Evolutionary conservation across 2,113 vertebrate species (phyloP).

Genomic region (Catharus minimus): DNA sequence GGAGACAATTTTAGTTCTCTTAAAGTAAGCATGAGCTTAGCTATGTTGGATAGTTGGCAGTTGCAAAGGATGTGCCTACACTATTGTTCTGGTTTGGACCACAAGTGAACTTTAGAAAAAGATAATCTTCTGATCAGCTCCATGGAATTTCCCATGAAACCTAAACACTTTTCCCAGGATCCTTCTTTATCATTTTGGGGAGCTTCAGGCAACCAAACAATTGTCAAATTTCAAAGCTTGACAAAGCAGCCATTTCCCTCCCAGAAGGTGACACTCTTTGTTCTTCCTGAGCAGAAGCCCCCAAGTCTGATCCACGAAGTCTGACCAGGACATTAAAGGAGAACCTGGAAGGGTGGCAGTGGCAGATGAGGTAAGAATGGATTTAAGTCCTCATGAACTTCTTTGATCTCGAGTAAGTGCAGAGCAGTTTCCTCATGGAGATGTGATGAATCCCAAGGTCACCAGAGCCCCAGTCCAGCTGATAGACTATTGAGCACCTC

Average conservation of each 20-base stretch:
- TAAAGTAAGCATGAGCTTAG: neutral
- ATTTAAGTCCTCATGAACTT: neutral
- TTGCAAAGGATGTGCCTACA: neutral
- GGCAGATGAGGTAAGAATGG: neutral
- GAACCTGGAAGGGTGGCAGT: neutral
- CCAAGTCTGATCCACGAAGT: neutral
- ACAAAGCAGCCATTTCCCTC: neutral
- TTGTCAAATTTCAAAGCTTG: neutral
- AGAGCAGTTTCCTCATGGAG: neutral
- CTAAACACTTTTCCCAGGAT: neutral
- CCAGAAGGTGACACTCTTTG: neutral
- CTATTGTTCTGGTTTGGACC: neutral
- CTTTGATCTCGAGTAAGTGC: fast-evolving
- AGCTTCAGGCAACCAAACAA: neutral
- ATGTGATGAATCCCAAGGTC: neutral
- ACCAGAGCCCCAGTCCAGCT: neutral
- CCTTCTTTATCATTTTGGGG: neutral
- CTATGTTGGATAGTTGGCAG: neutral
- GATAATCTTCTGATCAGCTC: neutral
- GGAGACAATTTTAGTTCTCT: neutral
- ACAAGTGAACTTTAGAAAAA: neutral
- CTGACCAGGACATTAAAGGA: neutral
- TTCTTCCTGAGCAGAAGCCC: neutral
- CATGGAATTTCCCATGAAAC: neutral
- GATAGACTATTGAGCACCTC: neutral